A percentile compares a stretch with the other conserved stretches of the same genome.
Conservation (phyloP, 2,888 invertebrate species). For the Phytoseiulus persimilis region DNA sequence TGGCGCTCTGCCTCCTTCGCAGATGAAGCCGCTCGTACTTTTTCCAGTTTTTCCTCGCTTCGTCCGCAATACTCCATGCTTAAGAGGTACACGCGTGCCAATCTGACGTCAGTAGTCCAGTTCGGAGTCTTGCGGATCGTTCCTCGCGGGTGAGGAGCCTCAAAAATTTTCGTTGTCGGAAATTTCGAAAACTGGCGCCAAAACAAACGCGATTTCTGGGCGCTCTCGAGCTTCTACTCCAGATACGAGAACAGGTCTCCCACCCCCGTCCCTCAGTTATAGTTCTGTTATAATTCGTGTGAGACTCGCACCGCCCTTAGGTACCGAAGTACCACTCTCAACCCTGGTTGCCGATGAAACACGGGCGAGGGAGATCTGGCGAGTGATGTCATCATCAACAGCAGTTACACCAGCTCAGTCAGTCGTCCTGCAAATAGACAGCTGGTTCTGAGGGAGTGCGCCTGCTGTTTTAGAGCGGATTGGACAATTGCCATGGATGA, state of each 20-base stretch:
- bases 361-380: background rate
- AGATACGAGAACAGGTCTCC: background rate
- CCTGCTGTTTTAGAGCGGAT: background rate
- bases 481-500: constrained; percentile 12
- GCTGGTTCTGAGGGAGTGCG: background rate
- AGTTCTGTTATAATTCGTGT: background rate
- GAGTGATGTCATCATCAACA: background rate
- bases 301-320: background rate
- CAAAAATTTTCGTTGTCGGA: background rate
- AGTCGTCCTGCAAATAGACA: background rate
- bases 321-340: background rate
- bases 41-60: background rate
- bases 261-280: background rate
- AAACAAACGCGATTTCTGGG: background rate
- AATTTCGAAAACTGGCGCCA: background rate
- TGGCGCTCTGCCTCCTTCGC: background rate
- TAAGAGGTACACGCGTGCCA: background rate
- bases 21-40: background rate
- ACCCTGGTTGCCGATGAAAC: background rate
- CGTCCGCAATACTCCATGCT: background rate
- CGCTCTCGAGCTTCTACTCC: background rate
- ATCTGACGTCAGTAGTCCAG: background rate
- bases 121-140: background rate
- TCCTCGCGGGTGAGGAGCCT: background rate
- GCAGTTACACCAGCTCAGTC: background rate